Evolutionary conservation across 2,113 vertebrate genomes (phyloP).

Genomic region (Cavia porcellus): DNA sequence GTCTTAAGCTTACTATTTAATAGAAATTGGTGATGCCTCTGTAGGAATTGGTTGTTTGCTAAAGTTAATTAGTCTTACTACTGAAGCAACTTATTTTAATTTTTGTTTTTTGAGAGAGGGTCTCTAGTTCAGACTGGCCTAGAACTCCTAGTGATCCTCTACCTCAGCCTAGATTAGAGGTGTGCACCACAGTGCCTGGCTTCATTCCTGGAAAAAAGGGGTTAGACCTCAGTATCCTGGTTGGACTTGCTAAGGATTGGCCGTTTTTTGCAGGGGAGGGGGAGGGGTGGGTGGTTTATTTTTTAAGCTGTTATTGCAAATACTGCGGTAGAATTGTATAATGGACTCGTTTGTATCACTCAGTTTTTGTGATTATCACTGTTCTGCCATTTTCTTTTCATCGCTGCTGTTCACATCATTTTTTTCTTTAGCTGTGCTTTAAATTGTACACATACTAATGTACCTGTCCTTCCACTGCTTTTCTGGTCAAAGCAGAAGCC

Average conservation of each 20-base stretch:
- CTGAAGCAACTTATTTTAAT: too few relatives aligned
- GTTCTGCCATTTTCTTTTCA: not conserved
- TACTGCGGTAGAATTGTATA: not conserved
- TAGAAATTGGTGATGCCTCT: not conserved
- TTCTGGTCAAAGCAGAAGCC: not conserved
- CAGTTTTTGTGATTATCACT: not conserved
- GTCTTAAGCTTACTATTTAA: not conserved
- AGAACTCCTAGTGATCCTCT: not conserved
- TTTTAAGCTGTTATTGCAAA: not conserved
- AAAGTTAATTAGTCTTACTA: slow-evolving; percentile 5
- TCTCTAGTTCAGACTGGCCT: not conserved
- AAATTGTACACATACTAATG: not conserved
- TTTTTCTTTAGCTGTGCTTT: not conserved
- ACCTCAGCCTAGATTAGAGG: not conserved
- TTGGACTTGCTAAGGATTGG: not conserved
- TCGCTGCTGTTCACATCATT: not conserved
- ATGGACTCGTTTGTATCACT: not conserved
- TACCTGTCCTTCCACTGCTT: not conserved
- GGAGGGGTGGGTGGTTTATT: not conserved
- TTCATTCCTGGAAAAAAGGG: not conserved
- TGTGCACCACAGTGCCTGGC: not conserved
- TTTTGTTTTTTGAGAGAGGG: not conserved
- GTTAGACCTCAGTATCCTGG: not conserved
- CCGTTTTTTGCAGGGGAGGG: not conserved
- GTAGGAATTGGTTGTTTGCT: slow-evolving; percentile 19